A percentile compares a stretch with the other conserved stretches of the same genome.
Evolutionary conservation across 2,888 invertebrate genomes (phyloP).

Genomic region (Leptarthrus brevirostris): DNA sequence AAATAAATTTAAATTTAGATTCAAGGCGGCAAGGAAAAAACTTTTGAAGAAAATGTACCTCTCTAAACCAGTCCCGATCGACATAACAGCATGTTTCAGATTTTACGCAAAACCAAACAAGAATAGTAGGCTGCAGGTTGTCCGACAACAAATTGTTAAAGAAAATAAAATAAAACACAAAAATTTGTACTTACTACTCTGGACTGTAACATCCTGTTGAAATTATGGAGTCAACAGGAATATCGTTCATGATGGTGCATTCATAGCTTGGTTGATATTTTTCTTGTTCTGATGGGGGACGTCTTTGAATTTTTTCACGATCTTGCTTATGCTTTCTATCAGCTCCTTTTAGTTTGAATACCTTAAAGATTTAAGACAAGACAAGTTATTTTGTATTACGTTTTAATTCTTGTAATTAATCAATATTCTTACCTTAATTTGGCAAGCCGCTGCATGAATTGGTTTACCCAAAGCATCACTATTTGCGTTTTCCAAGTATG

Average conservation of each 20-base stretch:
- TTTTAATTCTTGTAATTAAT: too few species aligned
- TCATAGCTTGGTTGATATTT: constrained; percentile 97
- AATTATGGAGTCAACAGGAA: constrained; percentile 69
- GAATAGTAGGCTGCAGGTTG: not conserved
- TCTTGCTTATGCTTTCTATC: constrained; percentile 98
- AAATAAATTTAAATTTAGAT: constrained; percentile 1
- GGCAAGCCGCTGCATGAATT: constrained; percentile 95
- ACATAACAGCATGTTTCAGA: not conserved
- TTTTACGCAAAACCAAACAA: not conserved
- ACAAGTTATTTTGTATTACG: not conserved
- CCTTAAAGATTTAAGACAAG: constrained; percentile 65
- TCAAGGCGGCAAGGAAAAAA: not conserved
- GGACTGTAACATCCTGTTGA: constrained; percentile 65
- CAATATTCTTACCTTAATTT: constrained; percentile 86
- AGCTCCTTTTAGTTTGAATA: constrained; percentile 93
- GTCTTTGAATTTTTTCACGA: constrained; percentile 90
- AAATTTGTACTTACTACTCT: constrained; percentile 64
- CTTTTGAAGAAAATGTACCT: not conserved
- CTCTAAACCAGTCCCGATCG: not conserved
- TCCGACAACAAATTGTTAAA: constrained; percentile 44
- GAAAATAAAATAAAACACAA: constrained; percentile 36
- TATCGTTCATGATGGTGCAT: constrained; percentile 92
- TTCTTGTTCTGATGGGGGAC: constrained; percentile 84
- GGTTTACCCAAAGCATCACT: constrained; percentile 67
- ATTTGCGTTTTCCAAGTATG: constrained; percentile 69